These are phyloP conservation scores for Cinclus mexicanus DNA, from an alignment of 2,113 vertebrate genomes.

Conservation along the genomic window DNA sequence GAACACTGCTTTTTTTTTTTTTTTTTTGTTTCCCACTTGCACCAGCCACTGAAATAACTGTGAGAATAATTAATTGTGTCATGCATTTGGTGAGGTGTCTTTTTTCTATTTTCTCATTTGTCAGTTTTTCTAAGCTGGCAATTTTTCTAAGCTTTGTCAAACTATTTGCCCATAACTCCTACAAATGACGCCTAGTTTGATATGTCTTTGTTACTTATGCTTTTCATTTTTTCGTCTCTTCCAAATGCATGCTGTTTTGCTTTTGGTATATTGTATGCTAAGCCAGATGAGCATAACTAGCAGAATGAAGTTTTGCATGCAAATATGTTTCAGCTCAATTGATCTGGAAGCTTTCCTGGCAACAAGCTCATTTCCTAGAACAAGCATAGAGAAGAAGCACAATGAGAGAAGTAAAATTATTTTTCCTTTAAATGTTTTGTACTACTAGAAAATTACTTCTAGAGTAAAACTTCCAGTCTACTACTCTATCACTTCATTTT, in stretches of 20 bases:
- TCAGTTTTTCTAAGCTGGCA: background rate
- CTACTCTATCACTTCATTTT: background rate
- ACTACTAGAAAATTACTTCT: background rate
- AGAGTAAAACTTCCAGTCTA: background rate
- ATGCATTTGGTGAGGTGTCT: background rate
- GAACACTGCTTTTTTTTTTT: background rate
- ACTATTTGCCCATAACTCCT: background rate
- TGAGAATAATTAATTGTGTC: background rate
- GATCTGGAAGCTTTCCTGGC: background rate
- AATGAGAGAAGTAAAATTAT: background rate
- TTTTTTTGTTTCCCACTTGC: background rate
- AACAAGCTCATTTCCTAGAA: background rate
- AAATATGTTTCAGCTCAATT: background rate
- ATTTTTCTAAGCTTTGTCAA: slow-evolving; percentile 19
- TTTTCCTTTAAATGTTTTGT: background rate
- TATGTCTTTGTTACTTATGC: background rate
- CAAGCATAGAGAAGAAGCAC: background rate
- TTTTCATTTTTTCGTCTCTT: background rate
- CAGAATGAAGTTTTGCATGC: background rate
- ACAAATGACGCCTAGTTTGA: background rate
- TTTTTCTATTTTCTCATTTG: background rate
- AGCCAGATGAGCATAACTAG: background rate
- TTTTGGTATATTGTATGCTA: background rate
- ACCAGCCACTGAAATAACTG: background rate
- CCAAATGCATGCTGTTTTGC: background rate